Percentiles rank a stretch among this genome's conserved stretches.
These are phyloP conservation scores for Sepioteuthis lessoniana DNA, from an alignment of 2,888 invertebrate species.

Conservation along the genomic window DNA sequence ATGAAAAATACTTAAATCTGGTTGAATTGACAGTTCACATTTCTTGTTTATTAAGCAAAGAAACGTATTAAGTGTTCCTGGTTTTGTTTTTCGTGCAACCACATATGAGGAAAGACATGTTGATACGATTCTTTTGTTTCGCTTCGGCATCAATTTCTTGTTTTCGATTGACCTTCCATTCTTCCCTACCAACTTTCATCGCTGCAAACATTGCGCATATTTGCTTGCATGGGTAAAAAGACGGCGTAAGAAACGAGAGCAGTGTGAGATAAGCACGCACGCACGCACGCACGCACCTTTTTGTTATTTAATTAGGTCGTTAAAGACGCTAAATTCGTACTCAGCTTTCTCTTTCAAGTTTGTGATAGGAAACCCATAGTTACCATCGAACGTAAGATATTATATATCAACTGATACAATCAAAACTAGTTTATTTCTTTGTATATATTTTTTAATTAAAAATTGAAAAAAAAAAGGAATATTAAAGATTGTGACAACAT, in stretches of 20 bases:
- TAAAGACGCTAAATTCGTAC: background rate
- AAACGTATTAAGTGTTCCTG: background rate
- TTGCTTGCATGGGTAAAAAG: background rate
- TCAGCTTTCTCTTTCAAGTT: background rate
- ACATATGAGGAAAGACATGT: background rate
- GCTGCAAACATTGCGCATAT: background rate
- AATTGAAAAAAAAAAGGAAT: too few relatives aligned
- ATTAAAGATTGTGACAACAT: too few relatives aligned
- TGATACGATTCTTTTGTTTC: background rate
- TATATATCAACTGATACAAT: conserved; percentile 4
- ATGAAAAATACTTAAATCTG: too few relatives aligned
- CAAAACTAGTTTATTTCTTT: background rate
- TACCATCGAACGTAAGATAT: conserved; percentile 2
- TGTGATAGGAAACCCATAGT: conserved; percentile 20
- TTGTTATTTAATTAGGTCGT: background rate
- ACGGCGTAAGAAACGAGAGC: background rate
- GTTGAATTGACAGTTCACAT: background rate
- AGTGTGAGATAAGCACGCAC: background rate
- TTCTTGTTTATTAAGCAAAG: background rate
- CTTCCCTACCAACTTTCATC: background rate
- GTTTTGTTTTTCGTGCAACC: background rate
- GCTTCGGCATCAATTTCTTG: background rate
- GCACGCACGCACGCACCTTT: too few relatives aligned
- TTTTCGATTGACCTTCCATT: background rate
- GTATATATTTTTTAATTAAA: too few relatives aligned